These are phyloP conservation scores for Acrobasis repandana DNA, from an alignment of 2,888 invertebrate species.

Conservation along the genomic window DNA sequence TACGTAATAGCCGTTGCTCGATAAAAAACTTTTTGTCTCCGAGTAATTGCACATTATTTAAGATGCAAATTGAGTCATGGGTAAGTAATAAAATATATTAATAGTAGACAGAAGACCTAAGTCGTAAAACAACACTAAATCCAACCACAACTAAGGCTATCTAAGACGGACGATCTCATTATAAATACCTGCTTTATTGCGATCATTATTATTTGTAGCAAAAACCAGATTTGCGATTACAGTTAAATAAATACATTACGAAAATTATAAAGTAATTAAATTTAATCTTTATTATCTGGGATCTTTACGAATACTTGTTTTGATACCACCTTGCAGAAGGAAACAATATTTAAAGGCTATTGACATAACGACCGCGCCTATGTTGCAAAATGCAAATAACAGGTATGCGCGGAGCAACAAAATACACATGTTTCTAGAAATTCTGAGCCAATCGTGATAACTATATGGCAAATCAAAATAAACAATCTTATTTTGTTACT, in stretches of 20 bases:
- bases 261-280: not conserved
- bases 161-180: not conserved
- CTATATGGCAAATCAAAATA: not conserved
- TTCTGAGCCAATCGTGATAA: not conserved
- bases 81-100: not conserved
- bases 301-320: not conserved
- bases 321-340: not conserved
- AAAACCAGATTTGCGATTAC: constrained; percentile 6
- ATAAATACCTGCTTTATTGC: not conserved
- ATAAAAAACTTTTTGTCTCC: too few species aligned
- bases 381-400: not conserved
- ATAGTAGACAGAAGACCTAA: not conserved
- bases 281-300: not conserved
- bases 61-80: too few species aligned
- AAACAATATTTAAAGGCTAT: not conserved
- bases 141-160: not conserved
- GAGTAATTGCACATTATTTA: too few species aligned
- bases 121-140: not conserved
- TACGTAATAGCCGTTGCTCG: too few species aligned
- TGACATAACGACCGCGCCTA: constrained; percentile 5
- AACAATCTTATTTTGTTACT: too few species aligned
- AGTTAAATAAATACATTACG: not conserved
- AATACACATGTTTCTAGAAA: not conserved
- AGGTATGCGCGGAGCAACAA: not conserved
- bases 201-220: not conserved